A percentile compares a stretch with the other conserved stretches of the same genome.
Conservation (phyloP, 2,797 vertebrate species). For the Neosilurus hyrtlii region DNA sequence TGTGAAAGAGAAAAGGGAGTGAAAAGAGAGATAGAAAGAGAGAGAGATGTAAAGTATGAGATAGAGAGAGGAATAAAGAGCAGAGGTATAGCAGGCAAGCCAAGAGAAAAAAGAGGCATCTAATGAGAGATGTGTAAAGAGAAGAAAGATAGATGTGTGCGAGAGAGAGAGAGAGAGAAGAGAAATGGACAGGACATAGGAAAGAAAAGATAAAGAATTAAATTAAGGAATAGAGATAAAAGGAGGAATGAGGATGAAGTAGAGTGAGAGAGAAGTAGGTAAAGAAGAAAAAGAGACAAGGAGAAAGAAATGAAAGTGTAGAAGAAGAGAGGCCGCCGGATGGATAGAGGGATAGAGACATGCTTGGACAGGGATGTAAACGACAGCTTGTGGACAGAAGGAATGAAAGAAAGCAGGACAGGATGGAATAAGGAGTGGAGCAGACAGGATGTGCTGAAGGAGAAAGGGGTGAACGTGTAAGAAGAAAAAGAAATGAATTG, state of each 20-base stretch:
- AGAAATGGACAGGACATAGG: background rate
- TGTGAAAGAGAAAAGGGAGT: background rate
- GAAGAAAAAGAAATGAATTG: background rate
- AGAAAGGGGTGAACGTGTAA: background rate
- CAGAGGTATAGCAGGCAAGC: background rate
- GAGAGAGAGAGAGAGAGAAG: background rate
- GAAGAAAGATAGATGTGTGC: background rate
- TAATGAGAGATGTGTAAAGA: background rate
- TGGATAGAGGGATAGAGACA: background rate
- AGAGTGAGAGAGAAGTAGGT: background rate
- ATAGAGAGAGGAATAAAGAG: background rate
- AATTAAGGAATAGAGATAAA: background rate
- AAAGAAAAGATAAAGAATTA: conserved; percentile 6
- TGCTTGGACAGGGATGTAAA: background rate
- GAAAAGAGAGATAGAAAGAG: background rate
- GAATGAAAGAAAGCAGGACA: background rate
- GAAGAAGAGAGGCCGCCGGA: background rate
- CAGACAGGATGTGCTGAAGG: background rate
- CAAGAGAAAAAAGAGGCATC: no score
- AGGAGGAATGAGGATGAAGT: background rate
- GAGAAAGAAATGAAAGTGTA: background rate
- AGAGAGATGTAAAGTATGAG: background rate
- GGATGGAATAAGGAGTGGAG: background rate
- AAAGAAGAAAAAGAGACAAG: background rate
- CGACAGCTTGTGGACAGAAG: background rate